These are phyloP conservation scores for Cheilosia urbana DNA, from an alignment of 2,888 invertebrate genomes.

Conservation along the genomic window DNA sequence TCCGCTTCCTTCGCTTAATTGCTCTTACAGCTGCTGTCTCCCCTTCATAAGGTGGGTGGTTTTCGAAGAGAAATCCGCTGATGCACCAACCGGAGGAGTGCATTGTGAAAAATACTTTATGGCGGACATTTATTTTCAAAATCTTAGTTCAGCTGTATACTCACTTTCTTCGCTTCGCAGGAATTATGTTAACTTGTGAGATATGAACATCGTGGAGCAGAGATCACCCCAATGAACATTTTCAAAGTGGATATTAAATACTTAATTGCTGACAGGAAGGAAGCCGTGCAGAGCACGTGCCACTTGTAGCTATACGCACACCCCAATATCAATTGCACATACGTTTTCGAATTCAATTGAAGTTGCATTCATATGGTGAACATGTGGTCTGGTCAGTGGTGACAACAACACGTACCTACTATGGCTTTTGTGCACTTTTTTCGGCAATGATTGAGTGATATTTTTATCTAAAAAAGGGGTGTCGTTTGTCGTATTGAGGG, in stretches of 20 bases:
- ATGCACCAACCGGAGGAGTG: slow-evolving; percentile 21
- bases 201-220: slow-evolving; percentile 23
- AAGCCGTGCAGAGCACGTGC: slow-evolving; percentile 50
- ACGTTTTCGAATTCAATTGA: slow-evolving; percentile 12
- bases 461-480: no score
- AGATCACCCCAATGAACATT: slow-evolving; percentile 39
- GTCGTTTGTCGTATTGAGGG: no score
- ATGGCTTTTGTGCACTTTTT: not conserved
- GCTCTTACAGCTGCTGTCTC: slow-evolving; percentile 55
- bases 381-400: slow-evolving; percentile 40
- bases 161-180: slow-evolving; percentile 31
- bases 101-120: slow-evolving; percentile 28
- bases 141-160: not conserved
- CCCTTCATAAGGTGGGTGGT: slow-evolving; percentile 65
- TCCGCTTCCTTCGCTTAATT: slow-evolving; percentile 71
- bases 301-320: slow-evolving; percentile 43
- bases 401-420: not conserved
- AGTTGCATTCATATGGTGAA: slow-evolving; percentile 41
- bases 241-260: slow-evolving; percentile 71
- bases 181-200: slow-evolving; percentile 39
- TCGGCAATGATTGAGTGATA: not conserved
- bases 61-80: slow-evolving; percentile 7
- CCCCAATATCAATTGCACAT: slow-evolving; percentile 19
- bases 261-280: slow-evolving; percentile 74
- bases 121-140: slow-evolving; percentile 41